Conservation (phyloP, 1,140 invertebrate species). For the Maniola jurtina region DNA sequence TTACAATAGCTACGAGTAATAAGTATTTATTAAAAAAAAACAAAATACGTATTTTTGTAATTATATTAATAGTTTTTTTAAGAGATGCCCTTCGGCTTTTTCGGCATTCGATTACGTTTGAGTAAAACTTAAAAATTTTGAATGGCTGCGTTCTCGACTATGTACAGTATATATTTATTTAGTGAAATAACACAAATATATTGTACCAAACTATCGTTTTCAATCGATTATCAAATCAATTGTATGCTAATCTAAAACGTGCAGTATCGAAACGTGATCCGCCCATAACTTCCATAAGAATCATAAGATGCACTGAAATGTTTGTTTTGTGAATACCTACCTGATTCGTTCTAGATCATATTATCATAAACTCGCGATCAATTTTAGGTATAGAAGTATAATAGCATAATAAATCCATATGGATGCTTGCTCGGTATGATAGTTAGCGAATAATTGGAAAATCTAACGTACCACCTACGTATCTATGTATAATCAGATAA, state of each 20-base stretch:
- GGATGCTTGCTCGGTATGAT: too few relatives aligned
- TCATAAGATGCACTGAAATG: constrained; percentile 11
- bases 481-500: too few relatives aligned
- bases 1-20: background rate
- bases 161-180: background rate
- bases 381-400: background rate
- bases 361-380: background rate
- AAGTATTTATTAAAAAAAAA: too few relatives aligned
- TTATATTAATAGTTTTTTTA: too few relatives aligned
- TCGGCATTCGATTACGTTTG: too few relatives aligned
- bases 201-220: constrained; percentile 9
- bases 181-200: background rate
- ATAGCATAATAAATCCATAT: too few relatives aligned
- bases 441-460: too few relatives aligned
- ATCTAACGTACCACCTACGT: too few relatives aligned
- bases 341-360: constrained; percentile 13
- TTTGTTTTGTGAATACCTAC: constrained; percentile 22
- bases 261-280: constrained; percentile 19
- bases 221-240: constrained; percentile 20
- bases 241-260: constrained; percentile 27
- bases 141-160: too few relatives aligned
- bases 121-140: too few relatives aligned
- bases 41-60: too few relatives aligned
- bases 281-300: constrained; percentile 10
- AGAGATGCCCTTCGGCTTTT: too few relatives aligned